Evolutionary conservation across 2,113 vertebrate genomes (phyloP), one percentile per base, ranked within the genome.

Genomic region (Chamaetylas fuelleborni): DNA sequence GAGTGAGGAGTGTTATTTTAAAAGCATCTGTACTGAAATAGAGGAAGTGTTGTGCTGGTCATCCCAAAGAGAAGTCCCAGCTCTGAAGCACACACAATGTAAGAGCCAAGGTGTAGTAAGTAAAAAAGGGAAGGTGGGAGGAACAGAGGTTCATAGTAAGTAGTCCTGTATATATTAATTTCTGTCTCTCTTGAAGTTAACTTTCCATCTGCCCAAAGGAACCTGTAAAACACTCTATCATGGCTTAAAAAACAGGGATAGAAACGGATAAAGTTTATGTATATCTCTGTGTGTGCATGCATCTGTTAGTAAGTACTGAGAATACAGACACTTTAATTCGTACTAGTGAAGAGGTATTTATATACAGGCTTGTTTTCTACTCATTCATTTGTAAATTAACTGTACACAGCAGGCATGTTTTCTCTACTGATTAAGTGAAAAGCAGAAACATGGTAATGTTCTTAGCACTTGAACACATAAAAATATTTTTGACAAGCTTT

Each of bases 381-480:
- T 74, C 14, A 51, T 65, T 82, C 53, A 64, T 72, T 93, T 82
- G 23, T 57, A 87, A 90, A 91, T 73, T 61, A 85, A 58, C 40
- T 6, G 1, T 43, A 65, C 19, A 16, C 20, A 82, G 56, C 18
- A 54, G 28, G 20, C n/a, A 57, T 77, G 19, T 65, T 79, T 93
- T 92, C 60, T 90, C 38, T 81, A 48, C n/a, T 33, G 40, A 57
- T 56, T 48, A 92, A 79, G 61, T 50, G 36, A 93, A 81, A 83
- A 97, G 33, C 40, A 69, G 53, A 93, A 92, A 89, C n/a, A 48
- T 4, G 3, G 19, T 45, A 43, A 83, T 36, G 17, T 48, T 72
- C 36, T 71, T 81, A 78, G 34, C 60, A 64, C 33, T 87, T 61
- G 36, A 88, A 90, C 8, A 48, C 40, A 57, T 38, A 40, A 89